Evolutionary conservation across 2,888 invertebrate genomes (phyloP).

Genomic region (Fragum fragum): DNA sequence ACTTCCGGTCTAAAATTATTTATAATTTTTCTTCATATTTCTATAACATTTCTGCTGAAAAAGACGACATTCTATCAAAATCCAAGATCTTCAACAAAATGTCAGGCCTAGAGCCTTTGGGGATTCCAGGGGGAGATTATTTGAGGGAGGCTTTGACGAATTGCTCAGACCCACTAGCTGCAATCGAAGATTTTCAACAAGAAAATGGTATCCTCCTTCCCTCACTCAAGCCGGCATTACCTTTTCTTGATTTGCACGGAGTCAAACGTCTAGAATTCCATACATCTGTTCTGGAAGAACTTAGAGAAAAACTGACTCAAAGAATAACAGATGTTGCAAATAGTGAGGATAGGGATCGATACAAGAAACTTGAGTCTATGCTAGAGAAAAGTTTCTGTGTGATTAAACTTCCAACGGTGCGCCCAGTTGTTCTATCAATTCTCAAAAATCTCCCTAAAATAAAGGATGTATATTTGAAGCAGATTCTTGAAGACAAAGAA

Average conservation of each 20-base stretch:
- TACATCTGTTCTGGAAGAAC: slow-evolving; percentile 89
- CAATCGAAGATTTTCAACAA: slow-evolving; percentile 99
- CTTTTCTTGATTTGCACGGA: slow-evolving; percentile 97
- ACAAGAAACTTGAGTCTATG: slow-evolving; percentile 95
- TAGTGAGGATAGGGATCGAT: slow-evolving; percentile 87
- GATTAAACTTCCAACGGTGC: slow-evolving; percentile 93
- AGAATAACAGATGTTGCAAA: slow-evolving; percentile 81
- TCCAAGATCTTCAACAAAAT: slow-evolving; percentile 44
- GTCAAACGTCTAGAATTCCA: slow-evolving; percentile 97
- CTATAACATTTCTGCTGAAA: too few relatives aligned
- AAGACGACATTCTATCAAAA: neutral
- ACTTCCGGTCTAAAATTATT: slow-evolving; percentile 7
- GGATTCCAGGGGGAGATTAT: slow-evolving; percentile 95
- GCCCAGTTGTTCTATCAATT: slow-evolving; percentile 98
- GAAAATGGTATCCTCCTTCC: slow-evolving; percentile 90
- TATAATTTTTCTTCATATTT: neutral
- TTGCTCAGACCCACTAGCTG: slow-evolving; percentile 98
- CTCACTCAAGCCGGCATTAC: slow-evolving; percentile 97
- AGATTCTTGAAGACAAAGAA: slow-evolving; percentile 89
- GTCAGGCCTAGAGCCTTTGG: slow-evolving; percentile 91
- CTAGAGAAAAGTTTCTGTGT: slow-evolving; percentile 97
- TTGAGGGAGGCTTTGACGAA: slow-evolving; percentile 97
- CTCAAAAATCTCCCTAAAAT: slow-evolving; percentile 97
- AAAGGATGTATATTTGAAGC: slow-evolving; percentile 94
- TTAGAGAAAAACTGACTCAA: slow-evolving; percentile 82